Evolutionary conservation across 1,140 invertebrate species (phyloP).

Genomic region (Ruditapes philippinarum): DNA sequence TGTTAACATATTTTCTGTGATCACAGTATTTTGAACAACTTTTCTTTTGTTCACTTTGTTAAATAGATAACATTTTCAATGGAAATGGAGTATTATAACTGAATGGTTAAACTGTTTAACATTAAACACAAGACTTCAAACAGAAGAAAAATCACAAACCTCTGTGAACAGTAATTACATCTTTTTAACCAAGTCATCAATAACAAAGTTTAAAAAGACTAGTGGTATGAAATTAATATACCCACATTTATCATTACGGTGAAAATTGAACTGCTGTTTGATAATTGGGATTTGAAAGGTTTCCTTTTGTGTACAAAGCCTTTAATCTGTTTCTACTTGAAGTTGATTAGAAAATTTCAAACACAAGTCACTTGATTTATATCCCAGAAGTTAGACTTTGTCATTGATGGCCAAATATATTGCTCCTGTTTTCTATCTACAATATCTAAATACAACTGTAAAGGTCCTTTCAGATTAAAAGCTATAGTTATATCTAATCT

Average conservation of each 20-base stretch:
- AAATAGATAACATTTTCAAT: not conserved
- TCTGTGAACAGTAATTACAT: slow-evolving; percentile 31
- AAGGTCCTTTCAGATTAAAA: no score
- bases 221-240: not conserved
- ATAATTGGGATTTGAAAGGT: slow-evolving; percentile 31
- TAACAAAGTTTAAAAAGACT: slow-evolving; percentile 6
- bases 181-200: slow-evolving; percentile 6
- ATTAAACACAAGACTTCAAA: slow-evolving; percentile 3
- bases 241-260: not conserved
- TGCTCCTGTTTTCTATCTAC: not conserved
- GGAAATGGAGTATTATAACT: not conserved
- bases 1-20: not conserved
- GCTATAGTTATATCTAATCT: no score
- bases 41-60: not conserved
- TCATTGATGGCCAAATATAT: not conserved
- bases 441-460: no score
- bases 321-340: slow-evolving; percentile 40
- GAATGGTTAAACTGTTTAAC: not conserved
- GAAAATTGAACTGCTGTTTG: slow-evolving; percentile 40
- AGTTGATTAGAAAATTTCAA: slow-evolving; percentile 30
- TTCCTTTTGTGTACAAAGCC: slow-evolving; percentile 16
- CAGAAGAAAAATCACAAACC: not conserved
- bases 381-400: not conserved
- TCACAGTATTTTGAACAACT: not conserved
- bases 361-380: slow-evolving; percentile 29